phyloP scores from a whole-genome alignment of 2,888 invertebrate genomes.

The Baronia brevicornis region DNA sequence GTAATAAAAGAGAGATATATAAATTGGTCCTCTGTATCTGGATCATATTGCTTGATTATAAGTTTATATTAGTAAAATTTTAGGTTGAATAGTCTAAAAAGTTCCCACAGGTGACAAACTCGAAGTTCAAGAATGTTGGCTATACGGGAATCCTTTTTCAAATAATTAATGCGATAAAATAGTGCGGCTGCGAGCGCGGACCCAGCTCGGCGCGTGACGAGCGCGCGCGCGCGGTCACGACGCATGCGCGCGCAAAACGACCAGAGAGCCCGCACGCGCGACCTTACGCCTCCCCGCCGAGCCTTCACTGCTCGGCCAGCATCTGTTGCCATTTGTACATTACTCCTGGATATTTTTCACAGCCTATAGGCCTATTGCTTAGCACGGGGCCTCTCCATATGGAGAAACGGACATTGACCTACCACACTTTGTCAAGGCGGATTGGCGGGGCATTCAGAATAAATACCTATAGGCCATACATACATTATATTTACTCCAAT shows the following conservation, averaged over 20 bases:
- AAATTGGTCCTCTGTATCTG: too few relatives aligned
- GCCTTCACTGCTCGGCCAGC: slow-evolving; percentile 8
- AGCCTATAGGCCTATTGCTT: too few relatives aligned
- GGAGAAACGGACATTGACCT: too few relatives aligned
- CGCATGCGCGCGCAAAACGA: slow-evolving; percentile 59
- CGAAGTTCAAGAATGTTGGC: slow-evolving; percentile 44
- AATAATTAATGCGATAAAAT: slow-evolving; percentile 76
- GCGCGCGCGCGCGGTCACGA: slow-evolving; percentile 70
- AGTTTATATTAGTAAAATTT: too few relatives aligned
- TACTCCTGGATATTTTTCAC: slow-evolving; percentile 16
- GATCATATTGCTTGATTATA: too few relatives aligned
- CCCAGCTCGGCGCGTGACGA: slow-evolving; percentile 61
- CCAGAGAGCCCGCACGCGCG: slow-evolving; percentile 60
- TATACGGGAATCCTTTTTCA: slow-evolving; percentile 66
- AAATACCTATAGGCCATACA: too few relatives aligned
- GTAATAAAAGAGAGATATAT: too few relatives aligned
- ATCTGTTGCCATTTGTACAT: slow-evolving; percentile 20
- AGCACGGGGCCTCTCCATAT: too few relatives aligned
- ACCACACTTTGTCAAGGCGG: too few relatives aligned
- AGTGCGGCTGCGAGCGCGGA: slow-evolving; percentile 57
- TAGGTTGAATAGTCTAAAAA: slow-evolving; percentile 24
- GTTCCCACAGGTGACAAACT: slow-evolving; percentile 55
- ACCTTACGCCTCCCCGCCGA: slow-evolving; percentile 32
- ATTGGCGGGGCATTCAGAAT: too few relatives aligned
- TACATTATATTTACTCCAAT: too few relatives aligned